These are phyloP conservation scores for Geococcyx californianus DNA, from an alignment of 2,113 vertebrate genomes.

Conservation along the genomic window DNA sequence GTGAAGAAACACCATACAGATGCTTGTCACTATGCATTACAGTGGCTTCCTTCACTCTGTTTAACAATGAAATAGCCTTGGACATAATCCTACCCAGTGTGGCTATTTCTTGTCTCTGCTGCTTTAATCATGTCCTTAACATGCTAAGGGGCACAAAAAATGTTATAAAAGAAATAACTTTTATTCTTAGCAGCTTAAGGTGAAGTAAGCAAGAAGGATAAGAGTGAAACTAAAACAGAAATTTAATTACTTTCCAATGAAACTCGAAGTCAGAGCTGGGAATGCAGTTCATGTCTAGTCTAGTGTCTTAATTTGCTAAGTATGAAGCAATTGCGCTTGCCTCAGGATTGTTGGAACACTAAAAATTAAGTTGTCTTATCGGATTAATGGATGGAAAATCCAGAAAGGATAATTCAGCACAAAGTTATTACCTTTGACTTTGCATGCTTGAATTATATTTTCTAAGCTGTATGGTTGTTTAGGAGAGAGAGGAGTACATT, in stretches of 20 bases:
- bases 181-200: not conserved
- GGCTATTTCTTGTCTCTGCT: not conserved
- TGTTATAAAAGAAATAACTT: not conserved
- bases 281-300: not conserved
- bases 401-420: not conserved
- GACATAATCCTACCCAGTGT: too few species aligned
- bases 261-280: not conserved
- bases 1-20: not conserved
- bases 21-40: not conserved
- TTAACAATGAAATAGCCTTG: not conserved
- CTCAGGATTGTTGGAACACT: not conserved
- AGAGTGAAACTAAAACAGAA: not conserved
- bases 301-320: not conserved
- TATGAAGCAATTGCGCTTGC: not conserved
- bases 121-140: not conserved
- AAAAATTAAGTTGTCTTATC: not conserved
- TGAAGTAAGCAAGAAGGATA: not conserved
- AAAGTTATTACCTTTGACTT: not conserved
- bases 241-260: not conserved
- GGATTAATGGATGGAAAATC: not conserved
- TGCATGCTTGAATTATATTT: not conserved
- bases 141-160: not conserved
- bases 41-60: not conserved
- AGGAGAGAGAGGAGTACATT: not conserved
- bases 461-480: not conserved